Base-by-base conservation (phyloP, 2,888 invertebrate species). In the Eristalis tenax region DNA sequence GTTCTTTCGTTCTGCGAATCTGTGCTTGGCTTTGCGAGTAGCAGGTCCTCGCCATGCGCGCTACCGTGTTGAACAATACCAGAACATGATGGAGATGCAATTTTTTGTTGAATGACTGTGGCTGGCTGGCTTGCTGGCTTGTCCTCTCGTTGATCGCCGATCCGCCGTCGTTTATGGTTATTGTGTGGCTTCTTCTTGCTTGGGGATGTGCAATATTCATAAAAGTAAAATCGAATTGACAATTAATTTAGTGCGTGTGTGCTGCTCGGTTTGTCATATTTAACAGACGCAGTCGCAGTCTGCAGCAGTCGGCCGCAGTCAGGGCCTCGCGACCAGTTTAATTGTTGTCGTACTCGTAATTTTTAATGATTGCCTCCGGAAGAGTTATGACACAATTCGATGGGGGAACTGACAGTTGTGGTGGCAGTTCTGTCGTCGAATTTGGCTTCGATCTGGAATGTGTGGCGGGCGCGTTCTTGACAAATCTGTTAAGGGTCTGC, bases 11-110 rank as follows among this genome's bases (percentile, higher is more conserved):
- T 74, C 43, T 78, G 10, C 73, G 79, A 79, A 76, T 83, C 78
- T 75, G 83, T 86, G 82, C 64, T 73, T 63, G 56, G 69, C 26
- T 69, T 78, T 26, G 73, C 74, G 79, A 43, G 11, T 13, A 74
- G 65, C 82, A 78, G 50, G n/a, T 86, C 86, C 83, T 83, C 13
- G 66, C 66, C 57, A 87, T 76, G 76, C 73, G 50, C 50, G 83
- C 87, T 87, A 86, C 86, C 79, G 86, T 86, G 86, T 86, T 87
- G 87, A 83, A 87, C 87, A 87, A 87, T 87, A 87, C 87, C 83
- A 80, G 79, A 87, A 87, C 87, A 87, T 83, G 83, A 83, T 79
- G 87, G 79, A 83, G 79, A 83, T 76, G 76, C 78, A 50, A 66
- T 73, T 69, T 83, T 87, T 87, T 84, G 64, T 43, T 2, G 13